Conservation (phyloP, 2,888 invertebrate genomes). For the Ptychoptera albimana region DNA sequence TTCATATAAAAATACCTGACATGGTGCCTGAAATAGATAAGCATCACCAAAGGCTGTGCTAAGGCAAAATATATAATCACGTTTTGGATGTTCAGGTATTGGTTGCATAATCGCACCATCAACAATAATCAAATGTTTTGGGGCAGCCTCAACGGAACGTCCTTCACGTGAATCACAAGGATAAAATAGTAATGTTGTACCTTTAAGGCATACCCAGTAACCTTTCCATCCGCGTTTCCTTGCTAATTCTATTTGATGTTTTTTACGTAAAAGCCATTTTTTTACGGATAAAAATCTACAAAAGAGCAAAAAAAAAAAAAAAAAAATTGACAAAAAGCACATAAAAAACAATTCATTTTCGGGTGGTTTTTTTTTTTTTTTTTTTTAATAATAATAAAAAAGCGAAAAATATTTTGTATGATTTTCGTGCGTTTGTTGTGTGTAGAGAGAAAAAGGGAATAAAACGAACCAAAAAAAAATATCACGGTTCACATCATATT, state of each 20-base stretch:
- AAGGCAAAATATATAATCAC: constrained; percentile 94
- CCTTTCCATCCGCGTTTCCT: constrained; percentile 95
- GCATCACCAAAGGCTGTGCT: constrained; percentile 97
- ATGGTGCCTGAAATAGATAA: constrained; percentile 86
- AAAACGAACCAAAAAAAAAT: too few relatives aligned
- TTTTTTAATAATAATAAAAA: too few relatives aligned
- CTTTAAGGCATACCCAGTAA: constrained; percentile 96
- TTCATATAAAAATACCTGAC: constrained; percentile 38
- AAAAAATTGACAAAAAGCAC: too few relatives aligned
- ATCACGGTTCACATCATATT: too few relatives aligned
- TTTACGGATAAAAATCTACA: constrained; percentile 92
- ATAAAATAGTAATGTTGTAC: constrained; percentile 90
- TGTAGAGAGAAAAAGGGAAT: too few relatives aligned
- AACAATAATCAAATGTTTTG: constrained; percentile 89
- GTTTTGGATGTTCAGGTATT: constrained; percentile 96
- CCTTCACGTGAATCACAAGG: constrained; percentile 87
- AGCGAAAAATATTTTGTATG: too few relatives aligned
- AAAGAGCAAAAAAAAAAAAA: constrained; percentile 11
- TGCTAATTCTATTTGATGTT: constrained; percentile 91
- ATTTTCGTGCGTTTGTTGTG: too few relatives aligned
- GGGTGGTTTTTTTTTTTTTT: too few relatives aligned
- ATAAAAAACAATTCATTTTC: too few relatives aligned
- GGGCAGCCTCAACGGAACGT: constrained; percentile 79
- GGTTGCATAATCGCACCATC: constrained; percentile 97
- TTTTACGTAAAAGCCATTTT: constrained; percentile 93